A percentile compares a stretch with the other conserved stretches of the same genome.
Conservation (phyloP, 2,797 vertebrate species). For the Acestrorhynchus altus region DNA sequence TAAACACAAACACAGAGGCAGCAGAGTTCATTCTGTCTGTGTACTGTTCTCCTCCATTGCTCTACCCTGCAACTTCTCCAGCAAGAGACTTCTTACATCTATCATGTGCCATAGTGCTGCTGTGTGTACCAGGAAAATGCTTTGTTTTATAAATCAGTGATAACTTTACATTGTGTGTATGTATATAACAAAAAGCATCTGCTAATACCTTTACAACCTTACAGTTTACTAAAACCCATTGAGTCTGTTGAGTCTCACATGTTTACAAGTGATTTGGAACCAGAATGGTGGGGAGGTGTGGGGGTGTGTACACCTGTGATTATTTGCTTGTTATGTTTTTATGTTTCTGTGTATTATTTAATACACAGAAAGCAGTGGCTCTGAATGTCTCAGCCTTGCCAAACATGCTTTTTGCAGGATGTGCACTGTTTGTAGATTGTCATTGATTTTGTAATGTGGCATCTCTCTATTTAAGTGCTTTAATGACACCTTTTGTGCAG, state of each 20-base stretch:
- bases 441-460: not conserved
- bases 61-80: constrained; percentile 28
- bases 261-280: constrained; percentile 15
- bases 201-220: not conserved
- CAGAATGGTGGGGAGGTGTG: too few species aligned
- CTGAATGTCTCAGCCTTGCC: constrained; percentile 34
- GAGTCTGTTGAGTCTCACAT: not conserved
- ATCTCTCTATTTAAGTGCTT: constrained; percentile 6
- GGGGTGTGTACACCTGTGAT: not conserved
- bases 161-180: constrained; percentile 56
- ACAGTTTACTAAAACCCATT: constrained; percentile 36
- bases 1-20: constrained; percentile 9
- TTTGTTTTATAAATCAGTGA: constrained; percentile 74
- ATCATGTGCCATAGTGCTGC: constrained; percentile 40
- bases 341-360: constrained; percentile 1
- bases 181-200: constrained; percentile 17
- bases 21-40: not conserved
- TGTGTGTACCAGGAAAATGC: constrained; percentile 66
- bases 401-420: not conserved
- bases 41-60: not conserved
- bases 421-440: not conserved
- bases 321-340: constrained; percentile 6
- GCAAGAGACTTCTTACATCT: constrained; percentile 37
- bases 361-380: not conserved
- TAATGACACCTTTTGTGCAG: not conserved